Evolutionary conservation across 2,113 vertebrate species (phyloP).

Genomic region (Scytalopus superciliaris): DNA sequence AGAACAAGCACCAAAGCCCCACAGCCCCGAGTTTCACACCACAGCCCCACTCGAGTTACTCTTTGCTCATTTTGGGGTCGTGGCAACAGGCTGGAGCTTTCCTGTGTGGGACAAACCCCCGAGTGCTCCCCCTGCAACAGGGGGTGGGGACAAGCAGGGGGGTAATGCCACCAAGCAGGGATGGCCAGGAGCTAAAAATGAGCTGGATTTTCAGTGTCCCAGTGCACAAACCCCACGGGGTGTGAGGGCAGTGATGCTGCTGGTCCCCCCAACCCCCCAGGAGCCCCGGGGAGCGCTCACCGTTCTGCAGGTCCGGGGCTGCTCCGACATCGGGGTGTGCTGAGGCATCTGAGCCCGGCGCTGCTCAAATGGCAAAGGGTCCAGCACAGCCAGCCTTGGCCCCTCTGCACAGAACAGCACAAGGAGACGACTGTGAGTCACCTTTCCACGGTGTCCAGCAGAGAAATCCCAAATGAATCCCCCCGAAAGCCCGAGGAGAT

Average conservation of each 20-base stretch:
- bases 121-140: fast-evolving
- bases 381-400: background rate
- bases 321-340: background rate
- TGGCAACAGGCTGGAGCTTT: background rate
- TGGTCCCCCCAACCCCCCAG: fast-evolving
- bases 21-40: fast-evolving
- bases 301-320: background rate
- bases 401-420: constrained; percentile 17
- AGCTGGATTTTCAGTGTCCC: background rate
- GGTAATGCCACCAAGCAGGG: background rate
- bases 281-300: background rate
- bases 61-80: background rate
- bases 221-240: background rate
- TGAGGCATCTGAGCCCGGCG: background rate
- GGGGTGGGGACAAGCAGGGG: background rate
- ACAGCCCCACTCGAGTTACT: fast-evolving
- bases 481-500: fast-evolving
- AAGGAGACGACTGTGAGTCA: background rate
- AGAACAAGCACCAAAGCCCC: fast-evolving
- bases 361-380: background rate
- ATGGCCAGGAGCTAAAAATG: background rate
- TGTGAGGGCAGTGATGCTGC: background rate
- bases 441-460: background rate
- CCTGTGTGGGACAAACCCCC: fast-evolving
- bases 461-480: background rate